Percentiles rank a stretch among this genome's conserved stretches.
Conservation (phyloP, 2,113 vertebrate genomes). For the Dromaius novaehollandiae region DNA sequence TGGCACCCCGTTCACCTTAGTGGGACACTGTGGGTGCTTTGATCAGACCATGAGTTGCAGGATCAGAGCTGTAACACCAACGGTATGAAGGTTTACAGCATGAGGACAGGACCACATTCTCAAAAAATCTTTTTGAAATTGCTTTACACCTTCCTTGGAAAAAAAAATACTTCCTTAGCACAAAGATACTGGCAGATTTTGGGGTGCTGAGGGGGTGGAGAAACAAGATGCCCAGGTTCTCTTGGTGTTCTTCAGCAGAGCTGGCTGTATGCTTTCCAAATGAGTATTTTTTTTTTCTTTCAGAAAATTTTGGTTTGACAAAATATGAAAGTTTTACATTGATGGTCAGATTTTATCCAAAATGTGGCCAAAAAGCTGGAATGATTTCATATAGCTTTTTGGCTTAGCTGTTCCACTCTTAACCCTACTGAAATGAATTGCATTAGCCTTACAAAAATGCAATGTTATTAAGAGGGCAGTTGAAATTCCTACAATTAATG, state of each 20-base stretch:
- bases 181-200: background rate
- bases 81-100: background rate
- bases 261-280: background rate
- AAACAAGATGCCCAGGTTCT: background rate
- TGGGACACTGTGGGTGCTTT: background rate
- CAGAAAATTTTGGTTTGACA: background rate
- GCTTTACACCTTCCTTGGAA: background rate
- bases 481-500: background rate
- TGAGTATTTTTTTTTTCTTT: background rate
- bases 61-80: background rate
- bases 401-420: background rate
- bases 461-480: background rate
- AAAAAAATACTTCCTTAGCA: rapidly evolving
- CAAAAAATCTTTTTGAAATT: background rate
- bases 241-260: background rate
- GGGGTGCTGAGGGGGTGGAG: background rate
- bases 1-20: rapidly evolving
- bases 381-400: background rate
- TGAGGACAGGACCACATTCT: background rate
- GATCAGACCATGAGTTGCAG: background rate
- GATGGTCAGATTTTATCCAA: background rate
- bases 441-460: background rate
- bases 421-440: rapidly evolving
- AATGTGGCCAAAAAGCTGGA: background rate
- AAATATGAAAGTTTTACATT: background rate